Base-by-base conservation (phyloP, 2,888 invertebrate species). In the Chrysolina oricalcia region DNA sequence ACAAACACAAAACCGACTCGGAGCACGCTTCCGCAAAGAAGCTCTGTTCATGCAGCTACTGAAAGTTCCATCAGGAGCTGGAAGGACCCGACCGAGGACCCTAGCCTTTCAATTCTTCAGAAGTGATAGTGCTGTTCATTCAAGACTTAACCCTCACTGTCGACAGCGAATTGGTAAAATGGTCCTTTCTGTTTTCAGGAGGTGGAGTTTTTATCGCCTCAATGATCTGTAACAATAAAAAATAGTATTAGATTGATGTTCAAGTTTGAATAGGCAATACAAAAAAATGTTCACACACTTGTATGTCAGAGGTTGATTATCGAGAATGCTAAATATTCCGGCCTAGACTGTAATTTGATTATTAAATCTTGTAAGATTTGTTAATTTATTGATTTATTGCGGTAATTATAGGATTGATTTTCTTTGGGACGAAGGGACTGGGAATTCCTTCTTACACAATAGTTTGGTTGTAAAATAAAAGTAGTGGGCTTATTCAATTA, bases 61-160 rank as follows among this genome's bases (percentile, higher is more conserved):
- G 59, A 35, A 62, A 62, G 23, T 63, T 70, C 46, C 59, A 70
- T 56, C 35, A 68, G 68, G 19, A 53, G 40, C 68, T 27, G 41
- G 35, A 71, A 76, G 64, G 66, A 21, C 48, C 48, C 62, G 17
- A 50, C 50, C 56, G 27, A 17, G 53, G 64, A 43, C 50, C 35
- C 19, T 23, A 23, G 48, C 67, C 9, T 41, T 23, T 70, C 23
- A 63, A 40, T 40, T 56, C 56, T 41, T 59, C 56, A 27, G 11
- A 43, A 59, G 59, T 59, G 27, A 15, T 2, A 11, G n/a, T 2
- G 35, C 15, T 17, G 40, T n/a, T 11, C 10, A 71, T 79, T 86
- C 85, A 86, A 77, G 87, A 87, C 79, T 87, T 87, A 5, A 87
- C 87, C 64, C 84, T 86, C 10, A 87, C 86, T 2, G 86, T 82